Conservation (phyloP, 2,113 vertebrate species). For the Saguinus imperator region DNA sequence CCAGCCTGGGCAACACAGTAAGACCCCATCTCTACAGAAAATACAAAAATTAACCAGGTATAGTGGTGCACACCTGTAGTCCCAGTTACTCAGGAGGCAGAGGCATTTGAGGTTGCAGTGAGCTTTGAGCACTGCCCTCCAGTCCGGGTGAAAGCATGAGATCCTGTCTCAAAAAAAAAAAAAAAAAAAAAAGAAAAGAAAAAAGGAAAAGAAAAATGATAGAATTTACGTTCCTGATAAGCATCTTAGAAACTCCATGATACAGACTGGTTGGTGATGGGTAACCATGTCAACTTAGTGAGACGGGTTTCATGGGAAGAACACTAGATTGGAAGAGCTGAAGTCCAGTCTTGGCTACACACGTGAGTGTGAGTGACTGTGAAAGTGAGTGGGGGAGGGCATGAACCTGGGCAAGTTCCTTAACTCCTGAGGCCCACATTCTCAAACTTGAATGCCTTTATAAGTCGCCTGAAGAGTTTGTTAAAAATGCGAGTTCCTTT, state of each 20-base stretch:
- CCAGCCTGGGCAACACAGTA: too few relatives aligned
- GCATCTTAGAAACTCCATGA: neutral
- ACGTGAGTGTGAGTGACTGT: too few relatives aligned
- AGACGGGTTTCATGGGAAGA: neutral
- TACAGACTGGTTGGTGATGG: neutral
- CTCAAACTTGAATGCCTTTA: neutral
- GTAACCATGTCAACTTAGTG: neutral
- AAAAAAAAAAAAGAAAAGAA: too few relatives aligned
- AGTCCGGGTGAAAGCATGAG: too few relatives aligned
- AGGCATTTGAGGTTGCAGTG: too few relatives aligned
- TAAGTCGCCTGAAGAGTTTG: neutral
- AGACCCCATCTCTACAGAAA: too few relatives aligned
- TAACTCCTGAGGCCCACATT: neutral
- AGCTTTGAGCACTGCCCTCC: too few relatives aligned
- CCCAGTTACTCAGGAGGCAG: too few relatives aligned
- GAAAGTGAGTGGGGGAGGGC: too few relatives aligned
- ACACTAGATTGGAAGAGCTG: neutral
- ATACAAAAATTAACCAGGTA: too few relatives aligned
- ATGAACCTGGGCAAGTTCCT: neutral
- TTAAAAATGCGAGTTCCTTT: neutral
- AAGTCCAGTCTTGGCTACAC: neutral
- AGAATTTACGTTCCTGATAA: neutral
- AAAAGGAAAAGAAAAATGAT: neutral
- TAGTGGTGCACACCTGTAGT: too few relatives aligned
- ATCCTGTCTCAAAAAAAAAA: too few relatives aligned